Percentiles rank a stretch among this genome's conserved stretches.
These are phyloP conservation scores for Lutjanus campechanus DNA, from an alignment of 2,797 vertebrate species.

Conservation along the genomic window DNA sequence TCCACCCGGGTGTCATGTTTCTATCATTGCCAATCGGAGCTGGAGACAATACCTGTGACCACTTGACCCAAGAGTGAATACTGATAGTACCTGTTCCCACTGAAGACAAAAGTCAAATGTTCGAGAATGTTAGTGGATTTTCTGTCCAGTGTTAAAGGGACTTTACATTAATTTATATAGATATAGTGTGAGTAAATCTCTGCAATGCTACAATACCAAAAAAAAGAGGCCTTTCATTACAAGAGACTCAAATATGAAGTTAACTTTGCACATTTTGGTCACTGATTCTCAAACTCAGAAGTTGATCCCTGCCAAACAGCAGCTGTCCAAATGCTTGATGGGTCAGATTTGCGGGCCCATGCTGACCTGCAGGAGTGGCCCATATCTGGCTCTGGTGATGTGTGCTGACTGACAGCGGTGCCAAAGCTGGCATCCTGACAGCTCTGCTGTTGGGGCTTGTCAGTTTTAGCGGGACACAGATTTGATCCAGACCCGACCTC, in stretches of 20 bases:
- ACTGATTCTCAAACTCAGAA: conserved; percentile 34
- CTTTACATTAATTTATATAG: background rate
- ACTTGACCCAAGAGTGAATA: too few relatives aligned
- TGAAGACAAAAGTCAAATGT: too few relatives aligned
- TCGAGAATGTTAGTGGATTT: too few relatives aligned
- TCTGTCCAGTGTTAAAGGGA: too few relatives aligned
- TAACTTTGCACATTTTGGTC: conserved; percentile 43
- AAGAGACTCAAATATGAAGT: conserved; percentile 10
- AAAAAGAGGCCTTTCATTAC: background rate
- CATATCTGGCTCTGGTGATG: conserved; percentile 68
- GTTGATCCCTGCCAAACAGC: conserved; percentile 52
- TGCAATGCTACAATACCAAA: background rate
- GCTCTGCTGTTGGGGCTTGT: conserved; percentile 76
- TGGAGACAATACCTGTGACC: too few relatives aligned
- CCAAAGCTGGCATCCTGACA: conserved; percentile 75
- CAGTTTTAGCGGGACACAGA: conserved; percentile 74
- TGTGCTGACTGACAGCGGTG: conserved; percentile 73
- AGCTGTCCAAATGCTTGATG: conserved; percentile 63
- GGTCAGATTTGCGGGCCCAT: conserved; percentile 49
- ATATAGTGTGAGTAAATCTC: background rate
- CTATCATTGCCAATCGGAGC: too few relatives aligned
- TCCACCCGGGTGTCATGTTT: too few relatives aligned
- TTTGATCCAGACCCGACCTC: conserved; percentile 78
- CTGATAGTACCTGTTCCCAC: too few relatives aligned
- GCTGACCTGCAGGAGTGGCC: conserved; percentile 63